Base-by-base conservation (phyloP, 2,113 vertebrate genomes). In the Odocoileus virginianus region DNA sequence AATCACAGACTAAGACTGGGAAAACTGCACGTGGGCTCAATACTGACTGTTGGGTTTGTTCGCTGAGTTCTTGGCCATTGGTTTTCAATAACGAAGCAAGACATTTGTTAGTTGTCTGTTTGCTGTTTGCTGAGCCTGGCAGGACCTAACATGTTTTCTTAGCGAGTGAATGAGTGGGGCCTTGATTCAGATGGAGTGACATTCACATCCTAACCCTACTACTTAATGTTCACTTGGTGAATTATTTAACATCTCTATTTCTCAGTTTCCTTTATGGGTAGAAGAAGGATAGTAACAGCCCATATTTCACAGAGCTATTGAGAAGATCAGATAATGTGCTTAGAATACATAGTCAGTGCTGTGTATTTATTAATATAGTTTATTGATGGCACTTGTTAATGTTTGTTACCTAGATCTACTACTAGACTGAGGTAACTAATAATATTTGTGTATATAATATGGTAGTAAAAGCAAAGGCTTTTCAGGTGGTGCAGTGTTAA, bases 391-490 rank as follows among this genome's bases (percentile, higher is more conserved):
- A 47, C 57, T 81, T 88, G 4, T 82, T 55, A 45, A 6, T 64
- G 2, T 82, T 67, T 97, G 79, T 96, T 87, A 27, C 86, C n/a
- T 94, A 76, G 36, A 74, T 96, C 90, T 93, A 5, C 94, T 85
- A 23, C 64, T 97, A 93, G 96, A 97, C 67, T 47, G 89, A 92
- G 27, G 79, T 88, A 47, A 81, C 86, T 95, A 89, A 16, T 61
- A 89, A 27, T 76, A 64, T n/a, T 21, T 30, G 25, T 43, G 3
- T 9, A 45, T 74, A 1, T 87, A 82, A 92, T 10, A 84, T 12
- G 6, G 5, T 60, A 45, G 4, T 14, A 28, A 15, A 50, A 91
- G 28, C 2, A 43, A 43, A 74, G 23, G 71, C 21, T 43, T 74
- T 25, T 43, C 36, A 74, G 36, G 21, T 74, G 71, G 36, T 43